These are phyloP conservation scores for Brachyistius frenatus DNA, from an alignment of 2,113 vertebrate genomes.

Conservation along the genomic window DNA sequence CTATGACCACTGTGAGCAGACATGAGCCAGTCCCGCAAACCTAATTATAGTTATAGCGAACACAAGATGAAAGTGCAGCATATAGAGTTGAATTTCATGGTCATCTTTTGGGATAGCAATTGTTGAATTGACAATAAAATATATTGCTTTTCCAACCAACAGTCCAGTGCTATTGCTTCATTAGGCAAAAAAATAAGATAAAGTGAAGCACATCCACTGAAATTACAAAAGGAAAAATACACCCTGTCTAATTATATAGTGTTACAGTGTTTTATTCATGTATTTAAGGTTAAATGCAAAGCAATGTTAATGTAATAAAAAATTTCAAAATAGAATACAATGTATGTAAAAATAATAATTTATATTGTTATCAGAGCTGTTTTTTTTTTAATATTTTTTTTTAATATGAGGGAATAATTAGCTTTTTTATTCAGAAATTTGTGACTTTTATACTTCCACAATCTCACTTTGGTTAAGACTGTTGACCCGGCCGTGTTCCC, in stretches of 20 bases:
- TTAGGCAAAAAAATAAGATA: no score
- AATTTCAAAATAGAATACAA: neutral
- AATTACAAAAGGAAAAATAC: neutral
- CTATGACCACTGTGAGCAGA: conserved; percentile 63
- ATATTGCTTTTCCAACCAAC: conserved; percentile 5
- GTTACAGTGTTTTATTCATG: no score
- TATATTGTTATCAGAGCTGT: neutral
- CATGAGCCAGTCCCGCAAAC: conserved; percentile 55
- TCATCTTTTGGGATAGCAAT: conserved; percentile 8
- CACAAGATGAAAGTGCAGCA: conserved; percentile 63
- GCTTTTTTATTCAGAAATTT: rapidly evolving
- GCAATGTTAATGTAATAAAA: no score
- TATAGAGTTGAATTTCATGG: conserved; percentile 25
- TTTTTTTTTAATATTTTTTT: no score
- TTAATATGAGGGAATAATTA: neutral
- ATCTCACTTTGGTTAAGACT: neutral
- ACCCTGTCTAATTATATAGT: neutral
- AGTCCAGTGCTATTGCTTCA: no score
- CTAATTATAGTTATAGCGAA: conserved; percentile 65
- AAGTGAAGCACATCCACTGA: neutral
- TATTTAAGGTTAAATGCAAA: no score
- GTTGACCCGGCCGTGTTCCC: conserved; percentile 14
- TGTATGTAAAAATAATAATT: neutral
- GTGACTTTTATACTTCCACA: neutral
- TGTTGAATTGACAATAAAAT: conserved; percentile 30